Evolutionary conservation across 1,140 invertebrate species (phyloP), one percentile per base, ranked within the genome.

Genomic region (Sycophaga agraensis): DNA sequence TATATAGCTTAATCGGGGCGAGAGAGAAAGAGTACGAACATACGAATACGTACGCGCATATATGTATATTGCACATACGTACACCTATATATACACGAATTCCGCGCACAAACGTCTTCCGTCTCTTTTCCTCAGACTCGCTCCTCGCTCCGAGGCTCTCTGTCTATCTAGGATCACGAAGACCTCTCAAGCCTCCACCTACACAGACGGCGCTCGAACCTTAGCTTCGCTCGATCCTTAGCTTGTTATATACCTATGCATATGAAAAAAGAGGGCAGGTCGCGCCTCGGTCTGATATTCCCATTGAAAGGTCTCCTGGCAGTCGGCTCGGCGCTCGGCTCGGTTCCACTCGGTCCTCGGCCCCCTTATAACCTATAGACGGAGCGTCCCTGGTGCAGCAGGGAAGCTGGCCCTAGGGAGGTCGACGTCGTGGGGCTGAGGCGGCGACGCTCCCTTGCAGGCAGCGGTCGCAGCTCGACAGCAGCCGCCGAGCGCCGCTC

Each of bases 1-100:
- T 39, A 39, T 39, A 14, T 46, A 57, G 56, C 16, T 48, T 58
- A 49, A 58, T 49, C 48, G 56, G 56, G 56, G 43, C 56, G 24
- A 58, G 56, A 49, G 24, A 58, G 55, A 57, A 57, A 57, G 31
- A 58, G 56, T 48, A 34, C 48, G 17, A 16, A 39, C 26, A 22
- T n/a, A n/a, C n/a, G n/a, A n/a, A n/a, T n/a, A n/a, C 17, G 31
- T 37, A 51, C 19, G n/a, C 12, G 43, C n/a, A 43, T 19, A 21
- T 19, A 21, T 17, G 40, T 17, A 21, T 43, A 43, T 19, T 19
- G 2, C 4, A 35, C 21, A 37, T 26, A 43, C 9, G 28, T 40
- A 59, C 40, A 45, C 39, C 14, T 22, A 26, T 45, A 54, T 53
- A 43, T 54, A 28, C 49, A 31, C 28, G 49, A 40, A 60, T 60